A percentile compares a stretch with the other conserved stretches of the same genome.
phyloP scores from a whole-genome alignment of 2,888 invertebrate species.

The Cryptocheilus praepositus region DNA sequence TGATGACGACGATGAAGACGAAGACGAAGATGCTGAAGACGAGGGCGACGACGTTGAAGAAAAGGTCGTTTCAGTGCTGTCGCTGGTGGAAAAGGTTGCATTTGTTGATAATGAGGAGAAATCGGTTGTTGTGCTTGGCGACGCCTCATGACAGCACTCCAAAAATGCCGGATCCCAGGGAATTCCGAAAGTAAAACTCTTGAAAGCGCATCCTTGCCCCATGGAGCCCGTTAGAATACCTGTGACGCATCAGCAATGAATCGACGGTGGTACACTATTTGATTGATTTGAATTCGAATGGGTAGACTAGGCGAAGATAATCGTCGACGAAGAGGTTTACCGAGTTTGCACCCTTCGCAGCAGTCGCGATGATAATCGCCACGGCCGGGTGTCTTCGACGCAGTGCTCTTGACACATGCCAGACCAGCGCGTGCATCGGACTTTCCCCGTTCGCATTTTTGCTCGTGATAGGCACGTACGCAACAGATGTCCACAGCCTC shows the following conservation, averaged over 20 bases:
- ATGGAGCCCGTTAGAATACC: constrained; percentile 79
- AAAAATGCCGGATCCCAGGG: constrained; percentile 80
- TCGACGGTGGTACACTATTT: background rate
- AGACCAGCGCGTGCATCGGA: constrained; percentile 75
- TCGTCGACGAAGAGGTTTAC: constrained; percentile 41
- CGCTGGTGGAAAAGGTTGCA: constrained; percentile 27
- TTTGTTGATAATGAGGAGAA: constrained; percentile 17
- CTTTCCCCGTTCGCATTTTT: constrained; percentile 77
- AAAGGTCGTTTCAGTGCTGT: constrained; percentile 25
- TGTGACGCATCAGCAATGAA: constrained; percentile 38
- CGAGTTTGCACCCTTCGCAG: constrained; percentile 71
- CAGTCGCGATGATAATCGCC: constrained; percentile 70
- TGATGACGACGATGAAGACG: background rate
- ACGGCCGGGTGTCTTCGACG: constrained; percentile 38
- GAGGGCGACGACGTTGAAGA: constrained; percentile 7
- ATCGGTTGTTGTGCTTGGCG: constrained; percentile 52
- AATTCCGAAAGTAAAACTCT: constrained; percentile 76
- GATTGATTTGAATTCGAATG: too few species aligned
- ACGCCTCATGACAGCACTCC: constrained; percentile 78
- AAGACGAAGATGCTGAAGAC: constrained; percentile 6
- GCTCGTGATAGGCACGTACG: constrained; percentile 73
- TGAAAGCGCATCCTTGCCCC: constrained; percentile 77
- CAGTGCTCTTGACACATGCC: constrained; percentile 64
- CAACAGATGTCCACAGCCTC: constrained; percentile 82
- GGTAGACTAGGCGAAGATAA: too few species aligned